Evolutionary conservation across 1,140 invertebrate species (phyloP), one percentile per base, ranked within the genome.

Genomic region (Drosophila watanabei): DNA sequence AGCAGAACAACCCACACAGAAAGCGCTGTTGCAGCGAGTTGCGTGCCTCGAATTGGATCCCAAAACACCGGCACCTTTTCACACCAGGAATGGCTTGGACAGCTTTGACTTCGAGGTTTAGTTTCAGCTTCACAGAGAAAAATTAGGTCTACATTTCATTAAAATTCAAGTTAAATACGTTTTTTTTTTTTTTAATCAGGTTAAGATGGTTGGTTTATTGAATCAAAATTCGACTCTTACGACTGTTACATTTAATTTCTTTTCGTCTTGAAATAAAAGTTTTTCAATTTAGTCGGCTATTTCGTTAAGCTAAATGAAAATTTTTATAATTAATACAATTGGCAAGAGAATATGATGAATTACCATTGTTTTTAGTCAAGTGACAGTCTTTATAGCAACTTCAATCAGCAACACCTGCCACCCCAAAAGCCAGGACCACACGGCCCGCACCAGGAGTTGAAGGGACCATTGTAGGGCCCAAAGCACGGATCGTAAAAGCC

Each of bases 401-500:
- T 10, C 0, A 37, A 33, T 59, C 18, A 80, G 54, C 77, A 80
- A 39, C 70, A 54, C n/a, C 78, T 16, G 28, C 79, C 80, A 18
- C 56, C 10, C 80, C 80, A 82, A 32, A 54, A 82, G 4, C 66
- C 61, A 3, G 80, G 80, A 14, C 80, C 75, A 35, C 68, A 51
- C 0, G 75, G 35, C 1, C 80, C 75, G 18, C 75, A 79, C 48
- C 75, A 79, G 0, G 58, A 75, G 37, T 83, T 83, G n/a, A 83
- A 83, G 0, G 75, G 70, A 7, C 81, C 81, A n/a, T 79, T 60
- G 48, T 45, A 83, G 28, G 54, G 24, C 5, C 80, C 80, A 45
- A 70, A 79, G 49, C 76, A 76, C 8, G 80, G 57, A 66, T 84
- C 80, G 41, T 69, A 83, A 28, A 79, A 83, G 10, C 81, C 81